Evolutionary conservation across 2,888 invertebrate species (phyloP).

Genomic region (Apamea monoglypha): DNA sequence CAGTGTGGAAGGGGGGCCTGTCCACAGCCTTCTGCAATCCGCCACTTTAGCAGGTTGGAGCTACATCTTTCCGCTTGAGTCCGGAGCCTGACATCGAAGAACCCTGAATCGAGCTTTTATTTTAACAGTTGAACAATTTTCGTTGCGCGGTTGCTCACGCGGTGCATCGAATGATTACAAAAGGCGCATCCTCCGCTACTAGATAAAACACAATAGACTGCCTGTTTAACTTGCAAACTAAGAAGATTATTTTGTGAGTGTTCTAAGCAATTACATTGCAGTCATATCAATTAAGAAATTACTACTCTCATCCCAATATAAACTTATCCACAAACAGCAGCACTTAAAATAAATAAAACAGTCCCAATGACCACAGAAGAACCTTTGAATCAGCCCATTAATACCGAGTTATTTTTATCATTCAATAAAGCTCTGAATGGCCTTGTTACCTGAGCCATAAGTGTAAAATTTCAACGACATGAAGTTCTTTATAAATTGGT

Average conservation of each 20-base stretch:
- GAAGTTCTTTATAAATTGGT: conserved; percentile 33
- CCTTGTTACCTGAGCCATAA: conserved; percentile 15
- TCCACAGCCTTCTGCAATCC: too few relatives aligned
- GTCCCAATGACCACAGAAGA: conserved; percentile 27
- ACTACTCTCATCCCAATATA: not conserved
- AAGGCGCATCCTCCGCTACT: too few relatives aligned
- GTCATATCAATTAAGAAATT: not conserved
- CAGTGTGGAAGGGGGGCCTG: too few relatives aligned
- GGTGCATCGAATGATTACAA: too few relatives aligned
- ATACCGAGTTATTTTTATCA: conserved; percentile 22
- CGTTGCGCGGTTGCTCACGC: too few relatives aligned
- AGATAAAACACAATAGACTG: too few relatives aligned
- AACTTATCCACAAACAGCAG: not conserved
- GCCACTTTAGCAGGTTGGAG: too few relatives aligned
- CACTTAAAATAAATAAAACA: conserved; percentile 22
- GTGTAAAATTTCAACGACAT: not conserved
- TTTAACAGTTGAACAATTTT: too few relatives aligned
- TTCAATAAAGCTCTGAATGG: not conserved
- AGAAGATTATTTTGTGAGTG: too few relatives aligned
- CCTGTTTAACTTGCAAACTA: not conserved
- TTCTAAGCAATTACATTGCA: not conserved
- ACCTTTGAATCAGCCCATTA: conserved; percentile 54
- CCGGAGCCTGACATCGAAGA: too few relatives aligned
- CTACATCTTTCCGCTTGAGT: too few relatives aligned
- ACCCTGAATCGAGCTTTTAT: too few relatives aligned